A percentile compares a stretch with the other conserved stretches of the same genome.
phyloP scores from a whole-genome alignment of 2,888 invertebrate genomes.

The Dicycla oo region DNA sequence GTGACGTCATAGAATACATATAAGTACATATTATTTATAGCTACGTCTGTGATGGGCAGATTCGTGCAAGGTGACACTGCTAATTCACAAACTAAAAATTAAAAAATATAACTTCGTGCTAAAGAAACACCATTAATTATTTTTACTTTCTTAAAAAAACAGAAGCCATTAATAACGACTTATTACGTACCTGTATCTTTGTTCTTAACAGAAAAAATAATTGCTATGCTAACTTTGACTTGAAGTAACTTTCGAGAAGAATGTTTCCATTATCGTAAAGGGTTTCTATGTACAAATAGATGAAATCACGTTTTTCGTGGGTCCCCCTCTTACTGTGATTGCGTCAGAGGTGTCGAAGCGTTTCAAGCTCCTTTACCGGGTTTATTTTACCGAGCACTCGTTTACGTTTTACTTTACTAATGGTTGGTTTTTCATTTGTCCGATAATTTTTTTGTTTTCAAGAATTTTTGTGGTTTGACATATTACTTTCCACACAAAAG shows the following conservation, averaged over 20 bases:
- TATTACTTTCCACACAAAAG: background rate
- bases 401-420: background rate
- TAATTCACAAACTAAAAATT: background rate
- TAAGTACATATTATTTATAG: too few species aligned
- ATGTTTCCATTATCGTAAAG: conserved; percentile 2
- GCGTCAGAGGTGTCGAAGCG: conserved; percentile 16
- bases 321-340: background rate
- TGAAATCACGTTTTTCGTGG: background rate
- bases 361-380: background rate
- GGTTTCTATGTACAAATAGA: conserved; percentile 22
- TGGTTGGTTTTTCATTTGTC: background rate
- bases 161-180: background rate
- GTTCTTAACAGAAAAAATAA: background rate
- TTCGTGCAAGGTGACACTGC: background rate
- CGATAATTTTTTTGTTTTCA: background rate
- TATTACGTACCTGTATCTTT: background rate
- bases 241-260: background rate
- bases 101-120: background rate
- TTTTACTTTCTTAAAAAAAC: background rate
- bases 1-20: too few species aligned
- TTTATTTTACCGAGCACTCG: too few species aligned
- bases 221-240: background rate
- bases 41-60: background rate
- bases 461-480: background rate
- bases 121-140: background rate